phyloP scores from a whole-genome alignment of 2,113 vertebrate genomes.

The Microcebus lehilahytsara region DNA sequence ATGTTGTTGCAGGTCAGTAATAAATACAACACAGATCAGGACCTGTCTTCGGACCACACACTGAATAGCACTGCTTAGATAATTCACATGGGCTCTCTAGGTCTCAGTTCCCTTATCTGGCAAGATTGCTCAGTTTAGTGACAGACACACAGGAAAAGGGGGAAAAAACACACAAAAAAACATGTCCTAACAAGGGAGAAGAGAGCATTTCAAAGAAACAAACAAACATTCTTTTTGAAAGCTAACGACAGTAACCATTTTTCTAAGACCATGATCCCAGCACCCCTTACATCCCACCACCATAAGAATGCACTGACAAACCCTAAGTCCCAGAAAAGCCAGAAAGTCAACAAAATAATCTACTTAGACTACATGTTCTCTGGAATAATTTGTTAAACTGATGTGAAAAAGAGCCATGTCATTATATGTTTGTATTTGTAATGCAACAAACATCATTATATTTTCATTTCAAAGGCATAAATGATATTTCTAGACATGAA shows the following conservation, averaged over 20 bases:
- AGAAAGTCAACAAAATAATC: conserved; percentile 34
- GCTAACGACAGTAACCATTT: conserved; percentile 16
- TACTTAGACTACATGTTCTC: background rate
- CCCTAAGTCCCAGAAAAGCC: background rate
- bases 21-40: background rate
- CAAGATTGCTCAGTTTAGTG: background rate
- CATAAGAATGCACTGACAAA: background rate
- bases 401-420: background rate
- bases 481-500: background rate
- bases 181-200: background rate
- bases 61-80: background rate
- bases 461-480: background rate
- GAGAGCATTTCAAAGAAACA: conserved; percentile 15
- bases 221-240: background rate
- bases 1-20: background rate
- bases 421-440: background rate
- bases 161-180: background rate
- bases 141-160: background rate
- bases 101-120: background rate
- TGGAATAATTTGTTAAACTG: conserved; percentile 27
- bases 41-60: background rate
- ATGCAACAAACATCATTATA: background rate
- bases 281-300: background rate
- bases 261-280: background rate
- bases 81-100: background rate